A percentile compares a stretch with the other conserved stretches of the same genome.
These are phyloP conservation scores for Echeneis naucrates DNA, from an alignment of 2,797 vertebrate genomes.

Conservation along the genomic window DNA sequence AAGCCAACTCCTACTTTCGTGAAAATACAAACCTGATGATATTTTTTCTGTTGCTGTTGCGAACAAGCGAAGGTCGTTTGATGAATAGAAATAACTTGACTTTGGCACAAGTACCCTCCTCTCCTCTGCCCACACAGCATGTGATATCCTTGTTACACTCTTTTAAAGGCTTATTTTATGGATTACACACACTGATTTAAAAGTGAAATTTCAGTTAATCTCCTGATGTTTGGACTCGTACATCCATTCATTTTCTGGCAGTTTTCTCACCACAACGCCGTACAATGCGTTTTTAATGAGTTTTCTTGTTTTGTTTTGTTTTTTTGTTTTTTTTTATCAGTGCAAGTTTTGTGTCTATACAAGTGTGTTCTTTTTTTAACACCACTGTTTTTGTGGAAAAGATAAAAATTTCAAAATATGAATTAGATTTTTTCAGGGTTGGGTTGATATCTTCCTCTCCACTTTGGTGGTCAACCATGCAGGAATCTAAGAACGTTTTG, in stretches of 20 bases:
- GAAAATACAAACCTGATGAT: not conserved
- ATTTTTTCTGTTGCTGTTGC: not conserved
- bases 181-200: not conserved
- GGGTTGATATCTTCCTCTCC: not conserved
- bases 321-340: not conserved
- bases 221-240: not conserved
- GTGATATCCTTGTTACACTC: not conserved
- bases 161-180: slow-evolving; percentile 7
- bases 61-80: not conserved
- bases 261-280: not conserved
- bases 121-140: not conserved
- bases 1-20: not conserved
- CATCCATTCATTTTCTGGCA: not conserved
- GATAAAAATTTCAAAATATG: not conserved
- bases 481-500: no score
- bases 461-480: not conserved
- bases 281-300: not conserved
- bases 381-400: not conserved
- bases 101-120: not conserved
- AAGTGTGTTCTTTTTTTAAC: not conserved
- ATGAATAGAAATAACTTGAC: not conserved
- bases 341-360: not conserved
- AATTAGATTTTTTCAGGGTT: not conserved
- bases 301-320: not conserved
- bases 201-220: not conserved